Evolutionary conservation across 2,888 invertebrate genomes (phyloP).

Genomic region (Cerceris ruficornis): DNA sequence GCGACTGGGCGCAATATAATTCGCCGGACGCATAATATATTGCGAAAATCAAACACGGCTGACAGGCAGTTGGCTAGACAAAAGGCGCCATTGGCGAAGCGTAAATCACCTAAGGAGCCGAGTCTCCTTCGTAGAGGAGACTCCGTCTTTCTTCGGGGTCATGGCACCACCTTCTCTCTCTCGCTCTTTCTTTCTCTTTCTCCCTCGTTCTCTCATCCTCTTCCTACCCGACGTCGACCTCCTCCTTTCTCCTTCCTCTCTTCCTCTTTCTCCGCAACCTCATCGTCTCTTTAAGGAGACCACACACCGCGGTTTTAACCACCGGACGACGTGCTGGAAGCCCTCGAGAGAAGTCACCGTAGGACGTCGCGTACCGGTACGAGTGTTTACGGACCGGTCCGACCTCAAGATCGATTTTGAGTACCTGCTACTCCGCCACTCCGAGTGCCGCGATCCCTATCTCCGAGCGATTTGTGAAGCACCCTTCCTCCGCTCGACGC

Average conservation of each 20-base stretch:
- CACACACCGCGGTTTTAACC: conserved; percentile 64
- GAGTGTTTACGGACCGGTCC: conserved; percentile 65
- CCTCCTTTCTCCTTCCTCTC: background rate
- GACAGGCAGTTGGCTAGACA: conserved; percentile 71
- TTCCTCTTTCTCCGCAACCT: too few relatives aligned
- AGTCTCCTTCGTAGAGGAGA: conserved; percentile 19
- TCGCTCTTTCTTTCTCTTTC: conserved; percentile 1
- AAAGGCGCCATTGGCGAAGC: conserved; percentile 70
- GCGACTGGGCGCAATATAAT: conserved; percentile 57
- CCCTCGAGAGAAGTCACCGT: conserved; percentile 59
- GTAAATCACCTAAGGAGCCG: conserved; percentile 71
- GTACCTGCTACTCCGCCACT: conserved; percentile 60
- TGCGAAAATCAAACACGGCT: conserved; percentile 70
- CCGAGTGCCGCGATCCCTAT: conserved; percentile 55
- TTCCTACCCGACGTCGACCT: background rate
- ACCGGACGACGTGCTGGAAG: conserved; percentile 57
- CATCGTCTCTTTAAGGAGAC: conserved; percentile 58
- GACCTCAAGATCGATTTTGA: conserved; percentile 62
- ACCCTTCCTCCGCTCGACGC: conserved; percentile 11
- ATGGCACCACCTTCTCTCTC: conserved; percentile 24
- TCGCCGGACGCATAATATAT: conserved; percentile 66
- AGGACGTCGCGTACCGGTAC: conserved; percentile 34
- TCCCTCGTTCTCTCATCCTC: conserved; percentile 34
- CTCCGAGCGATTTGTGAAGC: conserved; percentile 49
- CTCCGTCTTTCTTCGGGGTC: conserved; percentile 45